phyloP scores from a whole-genome alignment of 2,113 vertebrate species.

The Planiliza haematocheilus region DNA sequence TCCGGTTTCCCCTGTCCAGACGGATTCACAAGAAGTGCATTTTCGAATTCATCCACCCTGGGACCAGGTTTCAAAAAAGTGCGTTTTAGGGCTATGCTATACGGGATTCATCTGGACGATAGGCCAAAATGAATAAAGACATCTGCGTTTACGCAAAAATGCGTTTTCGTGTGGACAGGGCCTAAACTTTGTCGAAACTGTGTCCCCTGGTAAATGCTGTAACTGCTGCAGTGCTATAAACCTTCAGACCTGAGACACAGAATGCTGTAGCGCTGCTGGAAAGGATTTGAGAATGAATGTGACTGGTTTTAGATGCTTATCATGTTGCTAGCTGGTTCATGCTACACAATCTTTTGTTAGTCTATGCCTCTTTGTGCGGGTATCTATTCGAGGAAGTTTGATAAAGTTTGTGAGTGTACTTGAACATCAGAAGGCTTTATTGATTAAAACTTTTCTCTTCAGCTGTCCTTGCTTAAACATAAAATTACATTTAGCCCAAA shows the following conservation, averaged over 20 bases:
- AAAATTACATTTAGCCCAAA: slow-evolving; percentile 45
- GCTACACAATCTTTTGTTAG: slow-evolving; percentile 16
- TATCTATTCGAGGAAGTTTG: slow-evolving; percentile 17
- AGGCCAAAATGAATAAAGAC: too few species aligned
- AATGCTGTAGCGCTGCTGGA: slow-evolving; percentile 7
- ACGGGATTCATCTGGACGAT: too few species aligned
- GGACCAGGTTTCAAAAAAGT: too few species aligned
- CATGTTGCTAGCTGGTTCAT: slow-evolving; percentile 10
- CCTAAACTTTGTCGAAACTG: too few species aligned
- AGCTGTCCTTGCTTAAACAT: slow-evolving; percentile 36
- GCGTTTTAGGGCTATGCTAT: too few species aligned
- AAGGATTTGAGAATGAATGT: slow-evolving; percentile 20
- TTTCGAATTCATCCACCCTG: too few species aligned
- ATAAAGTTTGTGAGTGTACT: slow-evolving; percentile 11
- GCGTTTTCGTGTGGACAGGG: too few species aligned
- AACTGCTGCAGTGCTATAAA: slow-evolving; percentile 1
- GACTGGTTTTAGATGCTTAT: slow-evolving; percentile 24
- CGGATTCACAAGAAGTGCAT: too few species aligned
- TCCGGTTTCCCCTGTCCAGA: too few species aligned
- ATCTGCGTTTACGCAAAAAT: too few species aligned
- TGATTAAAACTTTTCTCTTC: slow-evolving; percentile 10
- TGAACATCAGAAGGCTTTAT: slow-evolving; percentile 13
- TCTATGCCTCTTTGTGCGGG: background rate
- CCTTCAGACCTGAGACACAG: slow-evolving; percentile 8
- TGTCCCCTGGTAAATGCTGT: slow-evolving; percentile 9